Percentiles rank a stretch among this genome's conserved stretches.
Conservation (phyloP, 2,113 vertebrate species). For the Orycteropus afer region DNA sequence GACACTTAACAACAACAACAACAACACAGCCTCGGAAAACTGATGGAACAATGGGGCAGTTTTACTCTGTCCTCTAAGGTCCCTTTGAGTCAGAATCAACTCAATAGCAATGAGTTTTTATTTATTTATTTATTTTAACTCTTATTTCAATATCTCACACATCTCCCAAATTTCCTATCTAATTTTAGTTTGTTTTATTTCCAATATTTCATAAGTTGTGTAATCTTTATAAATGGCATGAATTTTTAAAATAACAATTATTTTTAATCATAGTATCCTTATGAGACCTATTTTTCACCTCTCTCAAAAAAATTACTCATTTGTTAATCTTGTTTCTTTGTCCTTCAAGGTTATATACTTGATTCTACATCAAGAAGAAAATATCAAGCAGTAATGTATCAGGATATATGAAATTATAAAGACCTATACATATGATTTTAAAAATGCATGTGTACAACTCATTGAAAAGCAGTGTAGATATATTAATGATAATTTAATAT, state of each 20-base stretch:
- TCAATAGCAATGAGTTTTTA: background rate
- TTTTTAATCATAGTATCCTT: background rate
- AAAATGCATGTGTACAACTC: background rate
- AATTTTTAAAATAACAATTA: background rate
- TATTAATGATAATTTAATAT: background rate
- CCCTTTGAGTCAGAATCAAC: no score
- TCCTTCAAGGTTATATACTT: background rate
- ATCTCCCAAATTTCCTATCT: no score
- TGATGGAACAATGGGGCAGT: no score
- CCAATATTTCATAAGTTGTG: background rate
- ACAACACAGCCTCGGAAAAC: no score
- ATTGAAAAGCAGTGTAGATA: background rate
- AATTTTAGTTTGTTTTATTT: slow-evolving; percentile 6
- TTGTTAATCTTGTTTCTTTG: background rate
- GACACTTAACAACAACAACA: no score
- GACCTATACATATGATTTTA: background rate
- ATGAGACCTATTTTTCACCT: background rate
- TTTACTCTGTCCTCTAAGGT: no score
- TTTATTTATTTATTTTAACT: no score
- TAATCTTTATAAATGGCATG: background rate
- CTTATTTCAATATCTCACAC: background rate
- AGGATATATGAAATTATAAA: background rate
- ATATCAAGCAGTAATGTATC: accelerated
- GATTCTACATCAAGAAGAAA: background rate
- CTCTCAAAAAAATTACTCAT: accelerated